These are phyloP conservation scores for Gopherus flavomarginatus DNA, from an alignment of 2,113 vertebrate genomes.

Conservation along the genomic window DNA sequence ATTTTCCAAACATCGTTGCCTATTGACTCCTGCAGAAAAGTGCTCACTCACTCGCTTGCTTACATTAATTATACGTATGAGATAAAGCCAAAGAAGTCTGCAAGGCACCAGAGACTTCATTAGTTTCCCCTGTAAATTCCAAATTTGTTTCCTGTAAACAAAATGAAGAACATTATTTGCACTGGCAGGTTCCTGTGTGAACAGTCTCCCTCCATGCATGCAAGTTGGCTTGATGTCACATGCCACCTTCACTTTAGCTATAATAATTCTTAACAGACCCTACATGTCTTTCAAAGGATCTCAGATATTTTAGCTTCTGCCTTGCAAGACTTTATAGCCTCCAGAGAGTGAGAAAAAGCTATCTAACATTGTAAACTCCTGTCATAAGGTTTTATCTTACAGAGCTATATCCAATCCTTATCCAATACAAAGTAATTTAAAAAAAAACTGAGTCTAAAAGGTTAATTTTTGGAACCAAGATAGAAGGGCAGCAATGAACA, in stretches of 20 bases:
- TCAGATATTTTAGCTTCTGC: not conserved
- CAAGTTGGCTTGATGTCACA: not conserved
- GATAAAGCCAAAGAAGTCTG: constrained; percentile 22
- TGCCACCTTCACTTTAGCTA: not conserved
- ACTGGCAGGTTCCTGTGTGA: not conserved
- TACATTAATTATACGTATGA: constrained; percentile 22
- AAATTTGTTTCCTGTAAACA: not conserved
- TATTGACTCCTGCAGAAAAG: constrained; percentile 31
- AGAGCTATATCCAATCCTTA: not conserved
- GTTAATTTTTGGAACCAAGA: constrained; percentile 3
- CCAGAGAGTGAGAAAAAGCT: not conserved
- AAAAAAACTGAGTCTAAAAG: not conserved
- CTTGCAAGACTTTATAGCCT: not conserved
- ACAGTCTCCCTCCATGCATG: not conserved
- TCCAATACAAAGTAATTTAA: not conserved
- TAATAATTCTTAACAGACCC: not conserved
- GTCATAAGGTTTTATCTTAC: not conserved
- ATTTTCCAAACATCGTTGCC: constrained; percentile 15
- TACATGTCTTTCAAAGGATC: not conserved
- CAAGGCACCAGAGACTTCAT: constrained; percentile 20
- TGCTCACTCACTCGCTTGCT: not conserved
- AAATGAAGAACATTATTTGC: not conserved
- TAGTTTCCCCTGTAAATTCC: constrained; percentile 47
- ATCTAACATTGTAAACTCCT: not conserved
- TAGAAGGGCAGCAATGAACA: not conserved